A percentile compares a stretch with the other conserved stretches of the same genome.
These are phyloP conservation scores for Bombus soroeensis DNA, from an alignment of 1,140 invertebrate genomes.

Conservation along the genomic window DNA sequence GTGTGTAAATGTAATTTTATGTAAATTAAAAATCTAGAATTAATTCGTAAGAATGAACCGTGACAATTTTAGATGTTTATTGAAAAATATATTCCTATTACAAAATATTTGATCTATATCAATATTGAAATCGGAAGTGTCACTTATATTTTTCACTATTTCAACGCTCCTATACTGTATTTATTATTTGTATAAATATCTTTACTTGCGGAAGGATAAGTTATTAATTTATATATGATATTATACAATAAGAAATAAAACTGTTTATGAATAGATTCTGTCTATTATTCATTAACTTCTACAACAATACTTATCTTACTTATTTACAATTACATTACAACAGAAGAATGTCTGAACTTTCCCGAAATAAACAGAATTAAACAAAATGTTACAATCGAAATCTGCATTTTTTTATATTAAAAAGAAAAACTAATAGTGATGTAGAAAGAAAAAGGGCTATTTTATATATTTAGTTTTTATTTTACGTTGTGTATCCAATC, in stretches of 20 bases:
- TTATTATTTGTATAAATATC: neutral
- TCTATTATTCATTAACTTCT: neutral
- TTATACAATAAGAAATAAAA: slow-evolving; percentile 10
- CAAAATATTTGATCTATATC: neutral
- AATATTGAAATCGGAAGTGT: neutral
- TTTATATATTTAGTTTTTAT: slow-evolving; percentile 47
- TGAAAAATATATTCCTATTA: neutral
- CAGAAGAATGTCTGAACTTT: neutral
- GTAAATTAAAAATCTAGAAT: slow-evolving; percentile 1
- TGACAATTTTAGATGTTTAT: slow-evolving; percentile 10
- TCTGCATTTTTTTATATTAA: neutral
- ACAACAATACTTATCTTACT: neutral
- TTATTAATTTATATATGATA: neutral
- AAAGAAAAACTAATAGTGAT: neutral
- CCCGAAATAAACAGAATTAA: neutral
- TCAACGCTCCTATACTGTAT: neutral
- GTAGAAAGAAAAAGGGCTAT: neutral
- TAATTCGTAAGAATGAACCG: neutral
- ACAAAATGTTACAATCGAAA: neutral
- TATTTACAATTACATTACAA: neutral
- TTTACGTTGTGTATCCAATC: slow-evolving; percentile 32
- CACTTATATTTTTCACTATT: slow-evolving; percentile 1
- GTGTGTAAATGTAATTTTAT: slow-evolving; percentile 4
- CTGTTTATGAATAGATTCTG: neutral
- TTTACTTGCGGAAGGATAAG: neutral